These are phyloP conservation scores for Darevskia nairensis DNA, from an alignment of 2,797 vertebrate genomes.

Conservation along the genomic window DNA sequence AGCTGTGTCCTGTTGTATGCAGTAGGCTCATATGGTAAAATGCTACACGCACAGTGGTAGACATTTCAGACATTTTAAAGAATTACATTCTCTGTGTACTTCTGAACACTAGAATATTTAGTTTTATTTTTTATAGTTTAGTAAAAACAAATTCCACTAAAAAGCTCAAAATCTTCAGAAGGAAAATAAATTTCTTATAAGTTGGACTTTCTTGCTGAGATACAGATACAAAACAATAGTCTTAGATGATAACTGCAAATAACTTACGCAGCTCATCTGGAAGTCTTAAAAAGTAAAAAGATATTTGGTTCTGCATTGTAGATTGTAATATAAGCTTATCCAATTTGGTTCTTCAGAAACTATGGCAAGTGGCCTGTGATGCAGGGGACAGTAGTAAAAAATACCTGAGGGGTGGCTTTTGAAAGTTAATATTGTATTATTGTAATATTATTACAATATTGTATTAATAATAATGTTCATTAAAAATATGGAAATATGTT, in stretches of 20 bases:
- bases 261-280: background rate
- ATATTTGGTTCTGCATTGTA: background rate
- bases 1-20: constrained; percentile 14
- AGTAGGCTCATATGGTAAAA: constrained; percentile 1
- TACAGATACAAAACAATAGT: background rate
- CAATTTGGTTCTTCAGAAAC: too few relatives aligned
- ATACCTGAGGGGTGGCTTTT: background rate
- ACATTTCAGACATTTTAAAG: background rate
- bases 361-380: too few relatives aligned
- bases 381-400: too few relatives aligned
- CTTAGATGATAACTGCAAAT: background rate
- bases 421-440: background rate
- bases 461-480: background rate
- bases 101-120: background rate
- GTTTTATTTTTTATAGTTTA: background rate
- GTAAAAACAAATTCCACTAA: background rate
- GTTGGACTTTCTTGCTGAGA: background rate
- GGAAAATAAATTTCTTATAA: background rate
- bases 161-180: background rate
- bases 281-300: background rate
- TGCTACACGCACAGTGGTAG: background rate
- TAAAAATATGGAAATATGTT: background rate
- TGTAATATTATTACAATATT: too few relatives aligned
- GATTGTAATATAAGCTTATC: background rate
- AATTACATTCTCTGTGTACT: background rate